Percentiles rank a stretch among this genome's conserved stretches.
These are phyloP conservation scores for Chromoteleia sp. DNA, from an alignment of 2,888 invertebrate species.

Conservation along the genomic window DNA sequence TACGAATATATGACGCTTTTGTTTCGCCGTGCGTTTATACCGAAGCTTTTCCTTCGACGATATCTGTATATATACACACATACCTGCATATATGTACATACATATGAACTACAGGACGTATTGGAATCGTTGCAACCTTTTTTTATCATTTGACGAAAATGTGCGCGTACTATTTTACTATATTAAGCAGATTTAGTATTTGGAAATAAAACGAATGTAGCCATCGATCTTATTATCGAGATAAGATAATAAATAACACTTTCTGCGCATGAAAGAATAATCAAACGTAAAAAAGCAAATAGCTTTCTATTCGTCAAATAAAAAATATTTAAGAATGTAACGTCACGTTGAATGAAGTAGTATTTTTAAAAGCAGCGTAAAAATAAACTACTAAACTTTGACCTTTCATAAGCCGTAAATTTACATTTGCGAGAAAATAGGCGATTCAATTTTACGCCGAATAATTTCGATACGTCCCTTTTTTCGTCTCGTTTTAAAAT, in stretches of 20 bases:
- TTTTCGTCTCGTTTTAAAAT: slow-evolving; percentile 39
- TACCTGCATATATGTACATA: slow-evolving; percentile 48
- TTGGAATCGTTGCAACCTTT: slow-evolving; percentile 14
- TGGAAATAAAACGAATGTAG: too few species aligned
- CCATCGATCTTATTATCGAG: too few species aligned
- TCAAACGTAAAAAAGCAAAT: too few species aligned
- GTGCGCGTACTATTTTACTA: too few species aligned
- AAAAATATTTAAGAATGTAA: slow-evolving; percentile 18
- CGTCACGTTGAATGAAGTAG: slow-evolving; percentile 9
- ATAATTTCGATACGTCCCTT: slow-evolving; percentile 59
- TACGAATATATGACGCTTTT: slow-evolving; percentile 68
- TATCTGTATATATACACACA: slow-evolving; percentile 45
- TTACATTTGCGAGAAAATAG: slow-evolving; percentile 5
- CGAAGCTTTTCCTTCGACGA: slow-evolving; percentile 58
- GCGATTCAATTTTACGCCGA: slow-evolving; percentile 46
- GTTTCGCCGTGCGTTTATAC: slow-evolving; percentile 62
- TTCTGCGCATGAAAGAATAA: too few species aligned
- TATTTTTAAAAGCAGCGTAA: slow-evolving; percentile 20
- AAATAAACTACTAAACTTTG: slow-evolving; percentile 24
- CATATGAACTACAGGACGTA: slow-evolving; percentile 50
- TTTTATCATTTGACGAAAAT: slow-evolving; percentile 11
- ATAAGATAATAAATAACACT: too few species aligned
- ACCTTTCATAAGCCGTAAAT: slow-evolving; percentile 24
- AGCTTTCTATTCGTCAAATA: too few species aligned
- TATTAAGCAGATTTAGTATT: too few species aligned